Evolutionary conservation across 2,888 invertebrate species (phyloP), one percentile per base, ranked within the genome.

Genomic region (Anodontia alba): DNA sequence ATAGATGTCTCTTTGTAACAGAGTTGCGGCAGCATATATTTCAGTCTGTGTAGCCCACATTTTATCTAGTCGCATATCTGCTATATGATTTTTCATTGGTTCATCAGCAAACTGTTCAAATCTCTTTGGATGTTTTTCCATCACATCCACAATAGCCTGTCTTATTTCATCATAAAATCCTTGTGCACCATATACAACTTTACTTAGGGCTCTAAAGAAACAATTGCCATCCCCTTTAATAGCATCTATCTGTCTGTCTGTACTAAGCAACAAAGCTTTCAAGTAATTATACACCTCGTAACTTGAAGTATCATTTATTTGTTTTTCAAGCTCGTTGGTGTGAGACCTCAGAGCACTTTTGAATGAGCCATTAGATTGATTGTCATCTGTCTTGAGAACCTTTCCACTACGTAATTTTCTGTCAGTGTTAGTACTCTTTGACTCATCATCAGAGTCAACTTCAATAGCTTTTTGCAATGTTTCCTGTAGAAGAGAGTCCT

Each of bases 221-320:
- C 92, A 92, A 76, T 92, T 92, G 33, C 92, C 92, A 86, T 92
- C 92, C 1, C 91, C 92, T 78, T 73, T 82, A 36, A 92, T 90
- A 80, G 87, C 88, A 76, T 92, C 92, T 46, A 92, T 83, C 75
- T 86, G 86, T 74, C 91, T 70, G 8, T 86, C 86, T 33, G 88
- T 88, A 8, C 67, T 82, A 8, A 73, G 71, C 29, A 92, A 79
- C 42, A 87, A 80, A 10, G 74, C 68, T 72, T 88, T 85, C 12
- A 91, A 80, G 23, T 86, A 84, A 23, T 76, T 49, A 69, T 90
- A 90, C 1, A 89, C 87, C 12, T 86, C 80, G 75, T 90, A 90
- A 38, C 82, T 84, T 17, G 85, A 83, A 10, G 89, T 81, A 26
- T 75, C 80, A 70, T 86, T 85, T 1, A 88, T 85, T 23, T 75